Evolutionary conservation across 2,888 invertebrate species (phyloP), one percentile per base, ranked within the genome.

Genomic region (Sinotaia quadrata): DNA sequence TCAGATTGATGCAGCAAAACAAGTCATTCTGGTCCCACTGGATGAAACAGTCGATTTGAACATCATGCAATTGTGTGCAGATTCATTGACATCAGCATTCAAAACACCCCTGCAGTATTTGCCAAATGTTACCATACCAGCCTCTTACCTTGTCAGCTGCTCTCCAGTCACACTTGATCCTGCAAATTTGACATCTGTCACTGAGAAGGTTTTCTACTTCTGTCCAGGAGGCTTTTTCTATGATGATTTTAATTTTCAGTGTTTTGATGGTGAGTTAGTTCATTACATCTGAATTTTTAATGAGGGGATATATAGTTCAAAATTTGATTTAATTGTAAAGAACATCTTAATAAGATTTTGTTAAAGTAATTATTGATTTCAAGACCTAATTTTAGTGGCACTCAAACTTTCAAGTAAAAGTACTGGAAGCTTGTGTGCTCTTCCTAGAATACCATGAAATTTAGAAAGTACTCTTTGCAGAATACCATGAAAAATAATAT

Each of bases 211-310:
- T 3, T 47, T 52, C 5, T 58, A 44, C 60, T 65, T 65, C 57
- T 75, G 75, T 59, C 57, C 67, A 5, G 60, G 41, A 8, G 69
- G 69, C 10, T 72, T 57, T 61, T 2, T 49, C 12, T 63, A 65
- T 37, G 70, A 69, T 60, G 47, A 47, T 12, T 27, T 24, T 51
- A 75, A 72, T 54, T 74, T 71, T 47, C 70, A 58, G 58, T 75
- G 75, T 47, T 67, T 75, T n/a, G 44, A 67, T 41, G 68, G 75
- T 74, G 58, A 59, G 67, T 51, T 12, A 4, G 15, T 24, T 5
- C 31, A 4, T 54, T n/a, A n/a, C n/a, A n/a, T 41, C 41, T n/a
- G n/a, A 41, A 41, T 41, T 12, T 1, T 41, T n/a, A 41, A n/a
- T 41, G n/a, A 18, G 41, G 2, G n/a, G 41, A 1, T 41, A 18